A percentile compares a stretch with the other conserved stretches of the same genome.
Evolutionary conservation across 1,140 invertebrate species (phyloP).

Genomic region (Hylyphantes graminicola): DNA sequence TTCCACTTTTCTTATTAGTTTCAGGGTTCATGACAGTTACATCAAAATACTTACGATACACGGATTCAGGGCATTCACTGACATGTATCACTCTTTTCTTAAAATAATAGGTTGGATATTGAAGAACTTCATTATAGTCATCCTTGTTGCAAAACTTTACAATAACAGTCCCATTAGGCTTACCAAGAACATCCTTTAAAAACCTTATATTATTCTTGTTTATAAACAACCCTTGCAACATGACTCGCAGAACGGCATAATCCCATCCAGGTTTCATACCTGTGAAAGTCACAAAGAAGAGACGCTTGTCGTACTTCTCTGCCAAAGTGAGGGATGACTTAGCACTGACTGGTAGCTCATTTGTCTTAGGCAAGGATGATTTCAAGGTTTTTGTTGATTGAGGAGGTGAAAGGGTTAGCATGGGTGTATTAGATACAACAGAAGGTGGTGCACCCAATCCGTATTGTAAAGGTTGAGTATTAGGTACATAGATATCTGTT

Average conservation of each 20-base stretch:
- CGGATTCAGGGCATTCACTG: slow-evolving; percentile 23
- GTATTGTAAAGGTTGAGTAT: neutral
- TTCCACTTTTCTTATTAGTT: neutral
- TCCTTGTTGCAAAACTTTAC: slow-evolving; percentile 77
- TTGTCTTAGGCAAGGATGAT: neutral
- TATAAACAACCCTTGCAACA: slow-evolving; percentile 83
- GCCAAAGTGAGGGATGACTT: neutral
- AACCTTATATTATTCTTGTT: slow-evolving; percentile 86
- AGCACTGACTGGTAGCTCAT: neutral
- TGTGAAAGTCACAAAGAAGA: slow-evolving; percentile 68
- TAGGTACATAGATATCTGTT: neutral
- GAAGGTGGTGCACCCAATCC: neutral
- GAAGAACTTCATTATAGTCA: slow-evolving; percentile 78
- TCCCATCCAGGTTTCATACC: slow-evolving; percentile 72
- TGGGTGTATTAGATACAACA: neutral
- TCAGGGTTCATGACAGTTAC: no score
- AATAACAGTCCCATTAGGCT: slow-evolving; percentile 77
- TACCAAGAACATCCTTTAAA: slow-evolving; percentile 83
- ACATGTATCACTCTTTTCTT: slow-evolving; percentile 65
- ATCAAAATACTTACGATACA: slow-evolving; percentile 1
- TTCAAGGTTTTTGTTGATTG: neutral
- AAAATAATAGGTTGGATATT: slow-evolving; percentile 68
- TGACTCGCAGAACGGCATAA: slow-evolving; percentile 79
- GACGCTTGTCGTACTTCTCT: neutral
- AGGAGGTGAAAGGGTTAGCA: neutral